Base-by-base conservation (phyloP, 2,797 vertebrate genomes). In the Enteromius trimaculatus region DNA sequence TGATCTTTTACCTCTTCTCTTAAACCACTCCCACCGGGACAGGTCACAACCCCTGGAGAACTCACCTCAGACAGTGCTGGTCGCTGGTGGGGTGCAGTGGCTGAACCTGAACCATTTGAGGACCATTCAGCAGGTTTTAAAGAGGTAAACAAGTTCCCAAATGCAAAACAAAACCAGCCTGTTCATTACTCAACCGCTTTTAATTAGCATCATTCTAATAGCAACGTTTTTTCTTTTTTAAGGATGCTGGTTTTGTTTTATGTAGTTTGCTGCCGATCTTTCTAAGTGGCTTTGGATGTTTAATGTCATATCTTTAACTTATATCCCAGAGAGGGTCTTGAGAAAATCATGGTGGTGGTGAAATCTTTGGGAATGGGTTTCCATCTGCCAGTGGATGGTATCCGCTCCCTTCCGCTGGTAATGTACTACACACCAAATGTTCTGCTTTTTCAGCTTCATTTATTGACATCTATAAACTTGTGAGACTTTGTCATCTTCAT, bases 51-150 rank as follows among this genome's bases (percentile, higher is more conserved):
- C 98, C 62, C 92, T 99, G 77, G 89, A 93, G 87, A 96, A 99
- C 90, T 96, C 96, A 2, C 85, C 91, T 75, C 93, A 91, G 91
- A 99, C 98, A 0, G 94, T 97, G 86, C 92, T 99, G 91, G 96
- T 99, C 80, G 95, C 96, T 91, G 98, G 97, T 81, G 98, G 98
- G 60, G 98, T 99, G 89, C 98, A 99, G 90, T 99, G 98, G 98
- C 95, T 99, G 71, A 97, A 95, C 90, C 93, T 93, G 37, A 93
- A 96, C 88, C 98, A 99, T 87, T 91, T 99, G 89, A 94, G 91
- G 89, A 97, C 95, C 79, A 94, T 98, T 87, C 93, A 93, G 77
- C 96, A 96, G 70, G 95, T 98, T 80, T 92, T 98, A 85, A 92
- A 94, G 86, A 97, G 96, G 98, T 98, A 93, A 51, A 80, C 65